Percentiles rank a stretch among this genome's conserved stretches.
phyloP scores from a whole-genome alignment of 2,797 vertebrate species.

The Poecilia velifera region DNA sequence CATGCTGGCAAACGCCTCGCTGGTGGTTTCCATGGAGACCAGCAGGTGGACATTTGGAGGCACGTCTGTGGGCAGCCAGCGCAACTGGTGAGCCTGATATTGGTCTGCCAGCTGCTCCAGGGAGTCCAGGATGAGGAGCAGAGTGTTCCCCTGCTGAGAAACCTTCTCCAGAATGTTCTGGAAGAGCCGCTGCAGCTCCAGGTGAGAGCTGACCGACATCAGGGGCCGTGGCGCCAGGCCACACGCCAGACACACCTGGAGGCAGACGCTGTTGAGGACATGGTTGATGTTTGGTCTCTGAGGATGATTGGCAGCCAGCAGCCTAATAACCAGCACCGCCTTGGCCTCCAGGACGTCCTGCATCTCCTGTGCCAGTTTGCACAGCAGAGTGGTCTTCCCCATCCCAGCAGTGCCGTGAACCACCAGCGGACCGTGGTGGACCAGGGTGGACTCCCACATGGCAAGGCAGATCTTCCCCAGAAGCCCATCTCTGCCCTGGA shows the following conservation, averaged over 20 bases:
- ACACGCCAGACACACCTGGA: conserved; percentile 80
- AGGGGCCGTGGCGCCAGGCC: conserved; percentile 70
- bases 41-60: conserved; percentile 81
- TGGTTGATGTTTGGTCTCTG: conserved; percentile 67
- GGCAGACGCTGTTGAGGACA: conserved; percentile 78
- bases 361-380: conserved; percentile 75
- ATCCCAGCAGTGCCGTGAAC: conserved; percentile 79
- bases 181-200: conserved; percentile 78
- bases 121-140: conserved; percentile 83
- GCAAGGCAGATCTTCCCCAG: conserved; percentile 74
- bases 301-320: conserved; percentile 80
- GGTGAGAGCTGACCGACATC: conserved; percentile 57
- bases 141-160: conserved; percentile 71
- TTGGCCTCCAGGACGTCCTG: conserved; percentile 59
- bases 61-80: conserved; percentile 80
- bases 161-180: conserved; percentile 68
- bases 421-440: conserved; percentile 71
- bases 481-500: conserved; percentile 78
- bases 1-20: conserved; percentile 58
- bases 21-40: conserved; percentile 73
- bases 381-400: conserved; percentile 85
- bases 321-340: conserved; percentile 64
- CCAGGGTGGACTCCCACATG: conserved; percentile 68
- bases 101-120: conserved; percentile 78
- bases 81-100: conserved; percentile 54